Conservation (phyloP, 2,113 vertebrate species). For the Podarcis raffonei region DNA sequence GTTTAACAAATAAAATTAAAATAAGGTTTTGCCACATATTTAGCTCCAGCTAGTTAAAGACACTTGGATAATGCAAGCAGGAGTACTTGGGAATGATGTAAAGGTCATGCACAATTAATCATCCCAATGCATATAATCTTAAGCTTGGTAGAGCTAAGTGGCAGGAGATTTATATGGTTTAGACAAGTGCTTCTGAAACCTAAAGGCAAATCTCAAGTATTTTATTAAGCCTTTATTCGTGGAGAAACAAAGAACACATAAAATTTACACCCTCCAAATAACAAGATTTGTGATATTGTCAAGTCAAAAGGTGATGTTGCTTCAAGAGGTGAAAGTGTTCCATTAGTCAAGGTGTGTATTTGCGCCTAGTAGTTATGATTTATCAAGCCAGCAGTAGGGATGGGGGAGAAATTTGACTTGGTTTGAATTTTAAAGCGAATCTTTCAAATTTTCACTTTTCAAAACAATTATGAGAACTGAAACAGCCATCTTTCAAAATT, state of each 20-base stretch:
- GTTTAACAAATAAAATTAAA: background rate
- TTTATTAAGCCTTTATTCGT: background rate
- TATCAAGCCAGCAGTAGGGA: no score
- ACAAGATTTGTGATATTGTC: background rate
- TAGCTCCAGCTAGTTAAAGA: background rate
- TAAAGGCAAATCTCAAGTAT: background rate
- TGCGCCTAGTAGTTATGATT: background rate
- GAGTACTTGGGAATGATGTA: background rate
- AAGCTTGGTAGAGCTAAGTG: background rate
- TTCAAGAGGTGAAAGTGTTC: background rate
- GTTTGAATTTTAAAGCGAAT: no score
- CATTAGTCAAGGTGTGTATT: background rate
- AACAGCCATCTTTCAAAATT: no score
- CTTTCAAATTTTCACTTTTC: no score
- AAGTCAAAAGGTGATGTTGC: background rate
- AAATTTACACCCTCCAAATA: background rate
- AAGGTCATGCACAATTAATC: background rate
- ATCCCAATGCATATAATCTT: background rate
- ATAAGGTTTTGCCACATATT: background rate
- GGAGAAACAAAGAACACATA: background rate
- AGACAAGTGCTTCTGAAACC: background rate
- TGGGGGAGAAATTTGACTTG: no score
- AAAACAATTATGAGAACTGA: no score
- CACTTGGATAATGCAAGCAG: background rate
- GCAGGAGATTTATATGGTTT: background rate